phyloP scores from a whole-genome alignment of 2,797 vertebrate species.

The Liasis olivaceus region DNA sequence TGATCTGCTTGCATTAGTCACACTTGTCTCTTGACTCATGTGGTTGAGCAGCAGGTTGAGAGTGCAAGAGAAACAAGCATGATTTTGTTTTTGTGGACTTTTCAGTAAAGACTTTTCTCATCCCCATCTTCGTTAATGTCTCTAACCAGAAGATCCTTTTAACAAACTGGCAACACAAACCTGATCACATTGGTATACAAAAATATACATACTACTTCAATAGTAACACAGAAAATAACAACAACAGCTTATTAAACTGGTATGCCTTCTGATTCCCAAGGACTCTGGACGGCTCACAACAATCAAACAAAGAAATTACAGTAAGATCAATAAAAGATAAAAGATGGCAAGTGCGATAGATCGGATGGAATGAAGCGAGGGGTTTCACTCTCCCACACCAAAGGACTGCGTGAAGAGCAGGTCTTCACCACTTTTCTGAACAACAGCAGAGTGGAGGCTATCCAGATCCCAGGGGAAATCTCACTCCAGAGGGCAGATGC shows the following conservation, averaged over 20 bases:
- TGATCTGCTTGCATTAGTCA: background rate
- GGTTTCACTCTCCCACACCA: background rate
- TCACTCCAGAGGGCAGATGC: background rate
- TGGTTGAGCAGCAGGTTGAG: background rate
- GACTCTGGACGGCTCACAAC: background rate
- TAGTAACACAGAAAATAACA: background rate
- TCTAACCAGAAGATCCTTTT: background rate
- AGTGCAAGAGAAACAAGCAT: background rate
- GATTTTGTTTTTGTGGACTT: background rate
- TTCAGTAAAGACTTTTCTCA: background rate
- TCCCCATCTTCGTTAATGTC: background rate
- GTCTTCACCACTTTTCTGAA: background rate
- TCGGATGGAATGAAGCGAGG: background rate
- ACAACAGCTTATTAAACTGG: background rate
- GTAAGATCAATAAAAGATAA: background rate
- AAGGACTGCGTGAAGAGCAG: background rate
- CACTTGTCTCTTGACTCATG: background rate
- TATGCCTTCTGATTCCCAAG: background rate
- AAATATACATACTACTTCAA: background rate
- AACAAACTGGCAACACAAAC: background rate
- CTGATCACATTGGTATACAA: background rate
- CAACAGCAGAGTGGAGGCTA: background rate
- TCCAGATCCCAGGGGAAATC: background rate
- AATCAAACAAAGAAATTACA: background rate
- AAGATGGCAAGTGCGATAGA: background rate